Percentiles rank a stretch among this genome's conserved stretches.
Evolutionary conservation across 2,888 invertebrate species (phyloP).

Genomic region (Archips crataeganus): DNA sequence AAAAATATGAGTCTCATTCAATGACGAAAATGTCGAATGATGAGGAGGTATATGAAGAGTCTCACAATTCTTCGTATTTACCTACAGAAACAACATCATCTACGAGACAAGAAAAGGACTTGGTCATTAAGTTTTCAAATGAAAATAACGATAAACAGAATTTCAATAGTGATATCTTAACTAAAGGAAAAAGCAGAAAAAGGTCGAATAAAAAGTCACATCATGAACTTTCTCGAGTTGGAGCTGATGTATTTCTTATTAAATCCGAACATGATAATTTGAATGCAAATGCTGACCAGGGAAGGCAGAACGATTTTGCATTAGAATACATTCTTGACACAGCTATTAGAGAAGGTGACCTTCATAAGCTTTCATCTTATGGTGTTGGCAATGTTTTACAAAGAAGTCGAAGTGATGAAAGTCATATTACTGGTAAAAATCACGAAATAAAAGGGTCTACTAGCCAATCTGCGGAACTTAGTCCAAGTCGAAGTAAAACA

Average conservation of each 20-base stretch:
- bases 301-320: slow-evolving; percentile 54
- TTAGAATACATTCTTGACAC: slow-evolving; percentile 65
- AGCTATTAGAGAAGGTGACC: slow-evolving; percentile 45
- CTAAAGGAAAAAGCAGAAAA: background rate
- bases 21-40: slow-evolving; percentile 50
- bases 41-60: slow-evolving; percentile 43
- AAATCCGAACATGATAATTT: slow-evolving; percentile 46
- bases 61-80: slow-evolving; percentile 20
- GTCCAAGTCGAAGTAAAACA: slow-evolving; percentile 47
- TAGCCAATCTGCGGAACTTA: slow-evolving; percentile 44
- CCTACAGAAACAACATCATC: slow-evolving; percentile 8
- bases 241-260: slow-evolving; percentile 56
- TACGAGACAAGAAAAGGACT: background rate
- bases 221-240: slow-evolving; percentile 58
- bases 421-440: slow-evolving; percentile 46
- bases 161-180: background rate
- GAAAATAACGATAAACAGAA: background rate
- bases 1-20: slow-evolving; percentile 16
- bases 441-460: slow-evolving; percentile 45
- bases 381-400: slow-evolving; percentile 42
- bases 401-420: slow-evolving; percentile 60
- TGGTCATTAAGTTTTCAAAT: background rate
- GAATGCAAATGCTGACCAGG: slow-evolving; percentile 19
- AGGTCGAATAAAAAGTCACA: slow-evolving; percentile 49
- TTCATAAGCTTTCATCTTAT: background rate